A percentile compares a stretch with the other conserved stretches of the same genome.
phyloP scores from a whole-genome alignment of 92 coral and sea anemone genomes.

The Actinernus sp. region DNA sequence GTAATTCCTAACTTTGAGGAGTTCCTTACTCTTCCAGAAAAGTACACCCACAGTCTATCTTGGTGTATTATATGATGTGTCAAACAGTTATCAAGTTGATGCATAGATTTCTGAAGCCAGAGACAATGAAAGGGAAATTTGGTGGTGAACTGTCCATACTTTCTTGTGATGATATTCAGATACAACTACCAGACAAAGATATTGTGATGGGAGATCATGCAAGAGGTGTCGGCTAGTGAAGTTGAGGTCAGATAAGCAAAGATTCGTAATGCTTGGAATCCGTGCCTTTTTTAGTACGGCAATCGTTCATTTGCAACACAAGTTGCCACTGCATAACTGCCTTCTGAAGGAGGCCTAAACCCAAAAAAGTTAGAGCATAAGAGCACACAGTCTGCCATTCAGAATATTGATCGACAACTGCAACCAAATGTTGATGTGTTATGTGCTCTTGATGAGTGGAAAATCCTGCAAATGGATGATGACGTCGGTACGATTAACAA shows the following conservation, averaged over 20 bases:
- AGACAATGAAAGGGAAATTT: too few species aligned
- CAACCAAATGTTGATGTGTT: constrained; percentile 34
- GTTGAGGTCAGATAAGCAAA: constrained; percentile 55
- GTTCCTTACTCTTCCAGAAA: too few species aligned
- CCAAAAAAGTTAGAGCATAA: too few species aligned
- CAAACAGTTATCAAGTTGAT: too few species aligned
- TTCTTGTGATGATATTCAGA: too few species aligned
- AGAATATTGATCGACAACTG: constrained; percentile 29
- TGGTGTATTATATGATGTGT: too few species aligned
- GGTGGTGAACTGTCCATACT: too few species aligned
- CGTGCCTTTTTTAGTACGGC: constrained; percentile 44
- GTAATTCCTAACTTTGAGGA: too few species aligned
- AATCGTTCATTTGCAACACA: constrained; percentile 39
- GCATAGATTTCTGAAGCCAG: too few species aligned
- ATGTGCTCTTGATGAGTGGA: constrained; percentile 50
- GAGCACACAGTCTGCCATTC: constrained; percentile 29
- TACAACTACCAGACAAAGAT: constrained; percentile 46
- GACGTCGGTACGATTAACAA: constrained; percentile 23
- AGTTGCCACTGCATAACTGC: constrained; percentile 40
- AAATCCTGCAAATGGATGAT: constrained; percentile 29
- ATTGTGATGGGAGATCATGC: constrained; percentile 54
- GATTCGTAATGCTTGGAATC: constrained; percentile 46
- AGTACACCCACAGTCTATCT: too few species aligned
- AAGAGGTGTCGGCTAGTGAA: constrained; percentile 49
- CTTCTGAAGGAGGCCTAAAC: constrained; percentile 56